These are phyloP conservation scores for Centropus bengalensis DNA, from an alignment of 2,113 vertebrate species.

Conservation along the genomic window DNA sequence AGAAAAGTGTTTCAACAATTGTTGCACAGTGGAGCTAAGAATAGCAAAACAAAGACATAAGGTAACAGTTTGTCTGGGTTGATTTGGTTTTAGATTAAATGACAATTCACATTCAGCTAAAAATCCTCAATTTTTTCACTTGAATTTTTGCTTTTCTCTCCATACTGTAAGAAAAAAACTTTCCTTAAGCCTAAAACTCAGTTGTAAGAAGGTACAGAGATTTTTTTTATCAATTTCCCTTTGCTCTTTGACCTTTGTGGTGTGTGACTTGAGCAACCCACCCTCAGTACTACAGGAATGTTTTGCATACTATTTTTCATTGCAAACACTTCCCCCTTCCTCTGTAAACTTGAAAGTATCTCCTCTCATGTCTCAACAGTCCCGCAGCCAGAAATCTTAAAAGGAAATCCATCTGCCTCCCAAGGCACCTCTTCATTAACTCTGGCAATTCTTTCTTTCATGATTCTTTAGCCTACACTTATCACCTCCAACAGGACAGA, in stretches of 20 bases:
- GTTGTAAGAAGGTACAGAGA: neutral
- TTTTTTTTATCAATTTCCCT: neutral
- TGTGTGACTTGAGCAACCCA: neutral
- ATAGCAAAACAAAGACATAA: neutral
- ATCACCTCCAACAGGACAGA: neutral
- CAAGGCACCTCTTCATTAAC: neutral
- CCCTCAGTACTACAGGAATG: neutral
- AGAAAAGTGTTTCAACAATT: neutral
- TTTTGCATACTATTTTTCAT: neutral
- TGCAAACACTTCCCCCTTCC: neutral
- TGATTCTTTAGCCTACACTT: neutral
- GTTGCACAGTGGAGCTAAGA: neutral
- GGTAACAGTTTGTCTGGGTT: neutral
- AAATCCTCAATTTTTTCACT: neutral
- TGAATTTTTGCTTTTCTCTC: neutral
- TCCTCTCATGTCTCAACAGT: neutral
- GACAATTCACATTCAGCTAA: neutral
- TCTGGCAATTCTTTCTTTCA: neutral
- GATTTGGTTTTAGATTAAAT: neutral
- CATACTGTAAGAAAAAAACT: neutral
- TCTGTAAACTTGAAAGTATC: neutral
- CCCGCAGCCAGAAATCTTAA: neutral
- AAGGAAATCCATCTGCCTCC: neutral
- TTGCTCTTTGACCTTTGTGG: neutral
- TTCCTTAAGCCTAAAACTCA: too few relatives aligned